Evolutionary conservation across 2,797 vertebrate genomes (phyloP).

Genomic region (Varecia variegata): DNA sequence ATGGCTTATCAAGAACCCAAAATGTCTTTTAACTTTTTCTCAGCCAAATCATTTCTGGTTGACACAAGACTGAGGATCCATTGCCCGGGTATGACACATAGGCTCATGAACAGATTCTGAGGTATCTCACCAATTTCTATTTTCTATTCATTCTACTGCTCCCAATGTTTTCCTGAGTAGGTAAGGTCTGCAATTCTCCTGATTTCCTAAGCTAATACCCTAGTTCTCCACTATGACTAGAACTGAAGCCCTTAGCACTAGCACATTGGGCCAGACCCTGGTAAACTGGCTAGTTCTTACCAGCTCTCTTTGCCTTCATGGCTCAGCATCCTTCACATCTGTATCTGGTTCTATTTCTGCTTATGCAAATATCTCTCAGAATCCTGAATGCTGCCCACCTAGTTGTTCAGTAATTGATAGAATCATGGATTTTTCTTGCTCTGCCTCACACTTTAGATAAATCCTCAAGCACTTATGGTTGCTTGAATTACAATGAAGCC

Average conservation of each 20-base stretch:
- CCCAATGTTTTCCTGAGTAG: background rate
- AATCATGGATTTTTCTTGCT: background rate
- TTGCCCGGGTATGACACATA: background rate
- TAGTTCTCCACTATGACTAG: background rate
- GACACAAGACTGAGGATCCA: background rate
- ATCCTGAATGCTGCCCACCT: background rate
- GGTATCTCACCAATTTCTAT: background rate
- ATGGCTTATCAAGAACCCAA: background rate
- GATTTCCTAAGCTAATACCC: background rate
- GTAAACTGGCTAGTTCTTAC: background rate
- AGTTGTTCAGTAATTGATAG: background rate
- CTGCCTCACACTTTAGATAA: background rate
- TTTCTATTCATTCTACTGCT: background rate
- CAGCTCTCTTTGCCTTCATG: background rate
- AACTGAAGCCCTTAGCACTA: background rate
- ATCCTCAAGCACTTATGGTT: background rate
- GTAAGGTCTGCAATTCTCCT: background rate
- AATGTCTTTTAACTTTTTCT: background rate
- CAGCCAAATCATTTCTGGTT: background rate
- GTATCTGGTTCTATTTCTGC: background rate
- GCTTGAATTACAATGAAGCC: background rate
- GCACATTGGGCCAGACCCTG: background rate
- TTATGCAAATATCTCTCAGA: background rate
- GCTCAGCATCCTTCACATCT: background rate
- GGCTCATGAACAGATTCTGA: background rate